Evolutionary conservation across 2,113 vertebrate genomes (phyloP), one percentile per base, ranked within the genome.

Genomic region (Eubucco bourcierii): DNA sequence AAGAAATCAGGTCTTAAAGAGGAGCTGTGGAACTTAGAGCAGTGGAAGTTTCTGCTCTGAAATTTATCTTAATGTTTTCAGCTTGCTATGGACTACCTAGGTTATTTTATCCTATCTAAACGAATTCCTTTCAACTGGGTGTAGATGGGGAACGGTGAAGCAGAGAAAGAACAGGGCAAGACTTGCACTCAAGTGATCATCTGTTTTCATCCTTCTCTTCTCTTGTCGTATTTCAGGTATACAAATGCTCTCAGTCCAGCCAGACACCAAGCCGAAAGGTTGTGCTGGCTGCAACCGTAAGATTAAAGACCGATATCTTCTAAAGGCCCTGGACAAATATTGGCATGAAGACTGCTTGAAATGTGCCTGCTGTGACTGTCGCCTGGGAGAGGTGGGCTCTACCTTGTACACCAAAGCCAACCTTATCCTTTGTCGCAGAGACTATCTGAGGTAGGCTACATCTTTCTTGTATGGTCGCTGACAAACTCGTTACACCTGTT

Each of bases 231-330:
- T 94, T 95, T 92, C 92, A 95, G 99, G 99, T 99, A 99, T 99
- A 99, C 99, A 99, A 99, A 99, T 99, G 99, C 99, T 99, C 98
- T 99, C 99, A 98, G 99, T 99, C 97, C 99, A 99, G 99, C 99
- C 99, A 98, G 99, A 99, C 99, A 98, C 99, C 98, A 99, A 99
- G 98, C 99, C 99, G 97, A 99, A 99, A 98, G 99, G 99, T 99
- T 99, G 99, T 98, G 99, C 99, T 98, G 99, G 99, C 99, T 99
- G 99, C 98, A 99, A 99, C 98, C 98, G 99, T 97, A 99, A 99
- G 98, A 99, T 99, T 97, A 99, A 99, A 98, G 99, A 99, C 98
- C 98, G 99, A 74, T 99, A 99, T 97, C 98, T 99, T 90, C 99
- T 99, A 88, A 99, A 99, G 97, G 99, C 99, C 92, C 97, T 99